A percentile compares a stretch with the other conserved stretches of the same genome.
These are phyloP conservation scores for Drusus annulatus DNA, from an alignment of 1,140 invertebrate species.

Conservation along the genomic window DNA sequence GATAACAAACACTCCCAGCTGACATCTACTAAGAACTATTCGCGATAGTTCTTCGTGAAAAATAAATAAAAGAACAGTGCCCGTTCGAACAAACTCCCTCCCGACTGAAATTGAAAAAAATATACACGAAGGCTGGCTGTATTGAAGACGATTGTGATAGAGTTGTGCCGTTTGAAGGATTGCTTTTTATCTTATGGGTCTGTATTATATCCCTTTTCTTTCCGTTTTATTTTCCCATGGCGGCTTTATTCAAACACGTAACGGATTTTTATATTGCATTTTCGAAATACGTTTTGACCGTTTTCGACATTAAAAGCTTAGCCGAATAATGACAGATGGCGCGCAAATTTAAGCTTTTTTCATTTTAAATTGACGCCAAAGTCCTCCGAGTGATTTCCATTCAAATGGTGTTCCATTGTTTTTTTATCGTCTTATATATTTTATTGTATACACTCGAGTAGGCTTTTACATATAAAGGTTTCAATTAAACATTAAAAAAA, in stretches of 20 bases:
- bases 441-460: too few relatives aligned
- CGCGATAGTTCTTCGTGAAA: conserved; percentile 41
- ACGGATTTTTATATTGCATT: conserved; percentile 1
- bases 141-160: conserved; percentile 33
- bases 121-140: not conserved
- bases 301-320: too few relatives aligned
- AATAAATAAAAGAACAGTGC: conserved; percentile 50
- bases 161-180: conserved; percentile 40
- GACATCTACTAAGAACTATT: conserved; percentile 49
- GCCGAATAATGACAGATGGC: too few relatives aligned
- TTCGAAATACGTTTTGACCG: not conserved
- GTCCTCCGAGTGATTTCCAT: too few relatives aligned
- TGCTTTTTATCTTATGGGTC: conserved; percentile 32
- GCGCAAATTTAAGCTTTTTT: too few relatives aligned
- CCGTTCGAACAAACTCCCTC: conserved; percentile 35
- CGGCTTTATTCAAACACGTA: not conserved
- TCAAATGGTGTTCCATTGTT: too few relatives aligned
- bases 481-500: too few relatives aligned
- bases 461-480: too few relatives aligned
- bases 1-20: conserved; percentile 42
- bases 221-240: not conserved
- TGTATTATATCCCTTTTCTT: not conserved
- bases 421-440: too few relatives aligned
- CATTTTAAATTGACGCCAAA: too few relatives aligned
- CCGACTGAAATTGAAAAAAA: conserved; percentile 47